Evolutionary conservation across 2,113 vertebrate species (phyloP).

Genomic region (Urocitellus parryii): DNA sequence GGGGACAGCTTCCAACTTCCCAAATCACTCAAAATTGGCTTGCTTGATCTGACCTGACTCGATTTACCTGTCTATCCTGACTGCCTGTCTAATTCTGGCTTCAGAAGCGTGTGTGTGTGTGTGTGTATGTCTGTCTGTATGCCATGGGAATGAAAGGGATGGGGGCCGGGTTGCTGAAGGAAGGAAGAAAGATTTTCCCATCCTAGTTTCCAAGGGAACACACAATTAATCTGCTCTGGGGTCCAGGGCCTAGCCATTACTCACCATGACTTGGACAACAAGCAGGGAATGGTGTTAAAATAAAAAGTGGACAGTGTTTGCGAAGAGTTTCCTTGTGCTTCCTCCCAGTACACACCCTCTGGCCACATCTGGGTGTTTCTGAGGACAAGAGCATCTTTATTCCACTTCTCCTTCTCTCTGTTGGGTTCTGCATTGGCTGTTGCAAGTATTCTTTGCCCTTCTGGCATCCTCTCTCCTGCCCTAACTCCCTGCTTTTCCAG

Average conservation of each 20-base stretch:
- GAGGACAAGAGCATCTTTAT: neutral
- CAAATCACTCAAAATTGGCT: too few species aligned
- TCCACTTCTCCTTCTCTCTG: neutral
- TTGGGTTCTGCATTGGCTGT: neutral
- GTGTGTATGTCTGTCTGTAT: neutral
- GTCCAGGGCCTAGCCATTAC: neutral
- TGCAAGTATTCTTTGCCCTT: neutral
- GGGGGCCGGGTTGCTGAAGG: neutral
- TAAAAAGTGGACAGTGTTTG: neutral
- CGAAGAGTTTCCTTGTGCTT: neutral
- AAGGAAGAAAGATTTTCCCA: neutral
- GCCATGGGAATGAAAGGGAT: neutral
- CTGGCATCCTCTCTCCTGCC: neutral
- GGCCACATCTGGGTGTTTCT: neutral
- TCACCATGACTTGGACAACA: neutral
- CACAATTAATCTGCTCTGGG: neutral
- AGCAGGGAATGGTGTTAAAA: neutral
- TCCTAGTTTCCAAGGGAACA: conserved; percentile 27
- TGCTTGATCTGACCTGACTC: too few species aligned
- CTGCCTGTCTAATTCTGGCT: too few species aligned
- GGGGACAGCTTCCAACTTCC: too few species aligned
- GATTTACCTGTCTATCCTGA: too few species aligned
- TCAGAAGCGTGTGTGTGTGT: too few species aligned
- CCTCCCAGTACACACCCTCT: neutral
- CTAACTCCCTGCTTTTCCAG: neutral